Base-by-base conservation (phyloP, 2,797 vertebrate species). In the Dallia pectoralis region DNA sequence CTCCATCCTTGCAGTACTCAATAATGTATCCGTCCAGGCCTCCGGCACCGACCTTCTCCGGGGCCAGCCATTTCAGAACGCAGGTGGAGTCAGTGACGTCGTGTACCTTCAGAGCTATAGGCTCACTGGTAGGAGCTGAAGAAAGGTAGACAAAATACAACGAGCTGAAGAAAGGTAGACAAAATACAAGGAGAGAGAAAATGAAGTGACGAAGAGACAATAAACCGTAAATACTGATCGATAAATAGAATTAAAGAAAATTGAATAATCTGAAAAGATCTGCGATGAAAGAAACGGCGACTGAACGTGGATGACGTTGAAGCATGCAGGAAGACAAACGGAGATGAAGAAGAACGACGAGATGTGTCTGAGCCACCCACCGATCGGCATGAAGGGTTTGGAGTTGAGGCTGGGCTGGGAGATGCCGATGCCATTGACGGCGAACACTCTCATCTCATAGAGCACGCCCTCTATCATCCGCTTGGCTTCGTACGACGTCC, bases 381-480 rank as follows among this genome's bases (percentile, higher is more conserved):
- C 95, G 0, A 98, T 96, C 2, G 96, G 96, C 95, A 97, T 97
- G 89, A 98, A 98, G 64, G 96, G 94, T 77, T 95, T 95, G 74
- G 95, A 96, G 87, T 70, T 95, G 73, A 91, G 78, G 78, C 96
- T 97, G 22, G 96, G 96, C 77, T 81, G 93, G 19, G 95, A 96
- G 49, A 96, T 53, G 0, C 96, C 96, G 0, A 98, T 96, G 82
- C 92, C 91, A 4, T 97, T 97, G 77, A 96, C 88, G 0, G 96
- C 95, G 1, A 91, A 97, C 71, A 97, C 95, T 19, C 95, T 92
- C 92, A 98, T 97, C 92, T 98, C 96, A 1, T 98, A 97, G 15
- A 95, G 76, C 8, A 97, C 1, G 0, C 96, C 96, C 83, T 98
- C 96, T 48, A 98, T 97, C 96, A 97, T 98, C 79, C 93, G 94